These are phyloP conservation scores for Sandelia bainsii DNA, from an alignment of 2,797 vertebrate species.

Conservation along the genomic window DNA sequence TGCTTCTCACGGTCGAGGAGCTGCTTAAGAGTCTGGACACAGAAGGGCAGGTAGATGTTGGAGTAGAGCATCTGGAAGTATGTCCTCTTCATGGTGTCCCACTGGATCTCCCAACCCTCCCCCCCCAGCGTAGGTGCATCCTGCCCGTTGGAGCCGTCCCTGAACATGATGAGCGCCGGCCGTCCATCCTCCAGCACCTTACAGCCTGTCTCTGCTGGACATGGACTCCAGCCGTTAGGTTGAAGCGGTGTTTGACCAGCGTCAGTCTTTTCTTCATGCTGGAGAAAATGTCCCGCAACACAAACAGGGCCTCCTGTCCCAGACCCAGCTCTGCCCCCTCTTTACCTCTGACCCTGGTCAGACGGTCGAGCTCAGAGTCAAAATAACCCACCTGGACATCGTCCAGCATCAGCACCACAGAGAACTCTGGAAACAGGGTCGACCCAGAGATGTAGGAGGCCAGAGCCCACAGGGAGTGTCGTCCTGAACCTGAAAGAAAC, in stretches of 20 bases:
- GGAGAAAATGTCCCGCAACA: too few relatives aligned
- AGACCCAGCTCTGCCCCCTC: not conserved
- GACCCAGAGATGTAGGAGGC: constrained; percentile 14
- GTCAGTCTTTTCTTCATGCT: not conserved
- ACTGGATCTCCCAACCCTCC: not conserved
- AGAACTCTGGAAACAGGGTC: too few relatives aligned
- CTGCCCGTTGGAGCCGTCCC: not conserved
- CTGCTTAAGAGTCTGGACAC: fast-evolving
- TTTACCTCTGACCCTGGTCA: not conserved
- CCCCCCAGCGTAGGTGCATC: not conserved
- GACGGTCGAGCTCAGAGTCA: not conserved
- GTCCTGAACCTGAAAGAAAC: too few relatives aligned
- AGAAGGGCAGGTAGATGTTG: constrained; percentile 12
- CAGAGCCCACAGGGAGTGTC: not conserved
- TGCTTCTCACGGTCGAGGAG: not conserved
- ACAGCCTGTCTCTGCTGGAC: too few relatives aligned
- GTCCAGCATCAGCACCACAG: constrained; percentile 7
- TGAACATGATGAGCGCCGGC: constrained; percentile 5
- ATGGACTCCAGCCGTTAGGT: not conserved
- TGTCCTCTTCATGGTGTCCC: not conserved
- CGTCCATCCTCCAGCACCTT: constrained; percentile 1
- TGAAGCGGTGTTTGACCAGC: not conserved
- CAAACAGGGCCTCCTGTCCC: too few relatives aligned
- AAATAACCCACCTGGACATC: constrained; percentile 5
- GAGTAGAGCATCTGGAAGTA: not conserved